Base-by-base conservation (phyloP, 2,797 vertebrate genomes). In the Gymnocypris eckloni region DNA sequence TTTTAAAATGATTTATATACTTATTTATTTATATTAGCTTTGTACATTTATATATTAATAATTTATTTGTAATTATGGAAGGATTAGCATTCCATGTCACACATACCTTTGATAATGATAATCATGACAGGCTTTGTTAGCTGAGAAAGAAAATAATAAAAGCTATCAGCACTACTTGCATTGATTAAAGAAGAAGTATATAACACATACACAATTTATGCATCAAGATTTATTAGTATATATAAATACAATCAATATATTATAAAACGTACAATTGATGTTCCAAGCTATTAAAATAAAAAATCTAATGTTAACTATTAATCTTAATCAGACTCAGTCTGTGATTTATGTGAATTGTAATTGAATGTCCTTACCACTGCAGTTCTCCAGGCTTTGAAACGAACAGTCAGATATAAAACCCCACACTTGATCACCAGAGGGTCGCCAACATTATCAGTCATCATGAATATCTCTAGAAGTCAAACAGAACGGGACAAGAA, bases 61-160 rank as follows among this genome's bases (percentile, higher is more conserved):
- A 39, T 39, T 39, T 39, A 39, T 39, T 39, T 39, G 0, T 39
- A 39, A 39, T 39, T 39, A 39, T 39, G 39, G 39, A 6, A 39
- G 39, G 39, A 39, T 39, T 39, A 6, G 39, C 39, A 39, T 39
- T 39, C 39, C 39, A 39, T 39, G 2, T 33, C 93, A 85, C 94
- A 95, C 93, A 95, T 94, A 15, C 94, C 94, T 0, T 84, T 33
- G 11, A 95, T 94, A 75, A 95, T 95, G 0, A 84, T 93, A 50
- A 83, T 91, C 91, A 70, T 93, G 50, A 79, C 88, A 7, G 91
- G 1, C 5, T 89, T 81, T 25, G 90, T 93, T 87, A 94, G 4
- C 94, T 95, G 90, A 7, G 20, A 37, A 22, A 77, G 6, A 81
- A 67, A 45, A 22, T 22, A 22, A 28, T 9, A 54, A 76, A 20